Percentiles rank a stretch among this genome's conserved stretches.
Conservation (phyloP, 2,888 invertebrate species). For the Diabrotica balteata region DNA sequence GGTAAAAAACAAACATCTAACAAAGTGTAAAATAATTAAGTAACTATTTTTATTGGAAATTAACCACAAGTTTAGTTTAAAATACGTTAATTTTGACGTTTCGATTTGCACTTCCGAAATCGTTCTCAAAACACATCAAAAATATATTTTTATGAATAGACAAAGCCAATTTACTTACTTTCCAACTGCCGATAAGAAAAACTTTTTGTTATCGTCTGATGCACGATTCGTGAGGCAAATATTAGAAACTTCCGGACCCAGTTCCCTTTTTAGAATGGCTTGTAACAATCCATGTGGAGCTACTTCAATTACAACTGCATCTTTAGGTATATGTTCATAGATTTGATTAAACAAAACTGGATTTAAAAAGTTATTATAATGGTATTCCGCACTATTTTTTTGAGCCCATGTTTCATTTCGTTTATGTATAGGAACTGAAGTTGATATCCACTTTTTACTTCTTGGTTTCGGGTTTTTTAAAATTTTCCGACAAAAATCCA, state of each 20-base stretch:
- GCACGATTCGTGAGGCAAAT: slow-evolving; percentile 73
- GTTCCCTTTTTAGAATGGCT: slow-evolving; percentile 76
- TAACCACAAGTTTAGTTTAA: too few species aligned
- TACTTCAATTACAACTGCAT: slow-evolving; percentile 82
- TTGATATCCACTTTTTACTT: slow-evolving; percentile 82
- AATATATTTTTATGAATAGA: not conserved
- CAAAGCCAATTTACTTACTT: slow-evolving; percentile 28
- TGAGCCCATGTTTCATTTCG: slow-evolving; percentile 74
- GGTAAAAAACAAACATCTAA: too few species aligned
- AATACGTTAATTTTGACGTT: too few species aligned
- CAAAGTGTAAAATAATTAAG: not conserved
- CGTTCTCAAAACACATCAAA: too few species aligned
- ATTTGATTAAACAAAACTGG: slow-evolving; percentile 75
- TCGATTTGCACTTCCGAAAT: too few species aligned
- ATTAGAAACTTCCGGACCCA: slow-evolving; percentile 70
- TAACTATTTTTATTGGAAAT: too few species aligned
- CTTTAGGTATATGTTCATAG: slow-evolving; percentile 73
- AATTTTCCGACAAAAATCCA: slow-evolving; percentile 69
- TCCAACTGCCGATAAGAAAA: slow-evolving; percentile 49
- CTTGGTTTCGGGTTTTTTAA: slow-evolving; percentile 72
- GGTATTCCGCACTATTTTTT: slow-evolving; percentile 81
- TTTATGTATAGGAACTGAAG: slow-evolving; percentile 65
- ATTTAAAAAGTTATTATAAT: slow-evolving; percentile 82
- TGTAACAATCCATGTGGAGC: slow-evolving; percentile 86
- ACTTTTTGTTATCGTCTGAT: slow-evolving; percentile 67